Conservation (phyloP, 2,113 vertebrate species). For the Colius striatus region DNA sequence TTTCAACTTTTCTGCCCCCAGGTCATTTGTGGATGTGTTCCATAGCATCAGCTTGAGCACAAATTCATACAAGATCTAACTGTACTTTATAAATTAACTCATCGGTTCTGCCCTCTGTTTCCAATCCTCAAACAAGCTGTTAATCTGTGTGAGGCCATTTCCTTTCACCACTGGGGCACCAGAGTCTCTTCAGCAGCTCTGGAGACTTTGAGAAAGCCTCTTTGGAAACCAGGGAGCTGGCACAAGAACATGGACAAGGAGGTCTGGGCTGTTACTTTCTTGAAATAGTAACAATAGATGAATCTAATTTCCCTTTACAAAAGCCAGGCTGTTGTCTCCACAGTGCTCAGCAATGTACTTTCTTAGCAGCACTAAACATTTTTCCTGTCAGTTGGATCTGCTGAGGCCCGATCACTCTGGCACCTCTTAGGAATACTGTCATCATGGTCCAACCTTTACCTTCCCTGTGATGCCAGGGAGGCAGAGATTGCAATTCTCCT, state of each 20-base stretch:
- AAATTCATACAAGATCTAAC: not conserved
- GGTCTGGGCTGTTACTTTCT: not conserved
- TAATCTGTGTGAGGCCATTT: not conserved
- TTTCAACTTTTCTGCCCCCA: not conserved
- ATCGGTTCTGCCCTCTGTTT: not conserved
- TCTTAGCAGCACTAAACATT: not conserved
- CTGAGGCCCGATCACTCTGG: rapidly evolving
- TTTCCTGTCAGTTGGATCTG: not conserved
- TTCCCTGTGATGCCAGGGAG: not conserved
- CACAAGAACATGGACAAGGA: not conserved
- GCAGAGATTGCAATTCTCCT: not conserved
- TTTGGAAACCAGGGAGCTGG: not conserved
- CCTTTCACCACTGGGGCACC: not conserved
- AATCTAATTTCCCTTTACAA: not conserved
- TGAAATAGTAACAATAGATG: not conserved
- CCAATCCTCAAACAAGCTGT: not conserved
- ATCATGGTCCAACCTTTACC: not conserved
- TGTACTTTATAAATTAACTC: not conserved
- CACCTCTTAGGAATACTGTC: not conserved
- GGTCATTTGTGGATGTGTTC: not conserved
- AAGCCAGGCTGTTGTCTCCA: not conserved
- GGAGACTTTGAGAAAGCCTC: not conserved
- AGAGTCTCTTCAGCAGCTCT: not conserved
- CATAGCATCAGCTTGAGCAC: not conserved
- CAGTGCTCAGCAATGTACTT: not conserved